phyloP scores from a whole-genome alignment of 2,888 invertebrate species.

The Drosophila anceps region DNA sequence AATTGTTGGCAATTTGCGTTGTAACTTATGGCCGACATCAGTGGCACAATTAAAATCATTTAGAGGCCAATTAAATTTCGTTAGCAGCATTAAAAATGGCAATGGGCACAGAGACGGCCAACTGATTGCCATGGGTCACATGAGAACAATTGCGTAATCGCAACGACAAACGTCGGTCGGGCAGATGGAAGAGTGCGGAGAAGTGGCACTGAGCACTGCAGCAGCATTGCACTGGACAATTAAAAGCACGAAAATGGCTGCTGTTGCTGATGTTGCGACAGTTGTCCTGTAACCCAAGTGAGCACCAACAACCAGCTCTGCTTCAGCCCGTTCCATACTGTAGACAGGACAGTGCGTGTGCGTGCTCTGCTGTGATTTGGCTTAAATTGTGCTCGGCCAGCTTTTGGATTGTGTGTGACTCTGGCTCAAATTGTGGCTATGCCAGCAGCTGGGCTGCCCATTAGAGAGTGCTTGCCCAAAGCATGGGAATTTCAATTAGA shows the following conservation, averaged over 20 bases:
- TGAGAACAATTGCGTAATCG: slow-evolving; percentile 75
- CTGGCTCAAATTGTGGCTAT: slow-evolving; percentile 17
- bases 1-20: slow-evolving; percentile 59
- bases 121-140: slow-evolving; percentile 65
- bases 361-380: slow-evolving; percentile 75
- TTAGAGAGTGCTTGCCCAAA: slow-evolving; percentile 57
- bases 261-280: slow-evolving; percentile 64
- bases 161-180: slow-evolving; percentile 8
- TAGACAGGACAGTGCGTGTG: slow-evolving; percentile 61
- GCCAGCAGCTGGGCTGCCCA: slow-evolving; percentile 74
- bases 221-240: slow-evolving; percentile 56
- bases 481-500: slow-evolving; percentile 81
- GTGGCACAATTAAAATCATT: slow-evolving; percentile 82
- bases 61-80: slow-evolving; percentile 81
- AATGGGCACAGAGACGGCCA: slow-evolving; percentile 39
- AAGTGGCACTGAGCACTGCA: not conserved
- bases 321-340: not conserved
- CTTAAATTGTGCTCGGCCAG: slow-evolving; percentile 66
- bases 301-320: slow-evolving; percentile 5
- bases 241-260: slow-evolving; percentile 77
- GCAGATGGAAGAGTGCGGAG: not conserved
- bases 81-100: slow-evolving; percentile 76
- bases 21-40: slow-evolving; percentile 78
- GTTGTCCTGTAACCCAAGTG: slow-evolving; percentile 32
- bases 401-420: slow-evolving; percentile 26